Base-by-base conservation (phyloP, 2,888 invertebrate species). In the Hemithea aestivaria region DNA sequence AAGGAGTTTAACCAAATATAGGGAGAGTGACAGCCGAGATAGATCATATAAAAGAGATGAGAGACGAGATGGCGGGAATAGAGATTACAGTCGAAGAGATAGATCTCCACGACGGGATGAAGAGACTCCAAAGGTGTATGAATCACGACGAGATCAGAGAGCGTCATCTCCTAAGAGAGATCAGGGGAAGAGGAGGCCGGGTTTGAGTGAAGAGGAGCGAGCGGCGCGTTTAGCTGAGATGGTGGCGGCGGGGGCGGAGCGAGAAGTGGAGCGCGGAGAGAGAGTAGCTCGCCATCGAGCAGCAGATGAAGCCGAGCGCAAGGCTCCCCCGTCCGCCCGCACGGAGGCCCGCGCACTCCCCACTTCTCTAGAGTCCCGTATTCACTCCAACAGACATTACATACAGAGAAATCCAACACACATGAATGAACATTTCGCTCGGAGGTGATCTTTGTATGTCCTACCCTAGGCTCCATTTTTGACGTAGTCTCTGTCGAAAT, bases 361-460 rank as follows among this genome's bases (percentile, higher is more conserved):
- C 10, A 91, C 91, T 36, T 92, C 93, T 6, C 92, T 98, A 0
- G 96, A 95, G 64, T 91, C 92, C 46, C 89, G 97, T 53, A 92
- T 98, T 31, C 95, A 93, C 63, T 91, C 97, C 7, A 98, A 96
- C 68, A 90, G 94, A 26, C 95, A 97, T 73, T 95, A 95, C 60
- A 95, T 97, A 51, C 97, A 98, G 72, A 89, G 96, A 39, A 93
- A 93, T 2, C 89, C 89, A 10, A 82, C 89, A 11, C 92, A 94
- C 31, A 95, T 97, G 94, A 92, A 95, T 57, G 89, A 91, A 44
- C 92, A 96, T 77, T 97, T 97, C 84, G 94, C 94, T 0, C 88
- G 89, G 45, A 88, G 93, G 65, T 92, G 72, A 65, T 25, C 9
- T 9, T 25, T 10, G 7, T 21, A 11, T 23, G 2, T 10, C 8